These are phyloP conservation scores for Cecidostiba fungosa DNA, from an alignment of 2,888 invertebrate species.

Conservation along the genomic window DNA sequence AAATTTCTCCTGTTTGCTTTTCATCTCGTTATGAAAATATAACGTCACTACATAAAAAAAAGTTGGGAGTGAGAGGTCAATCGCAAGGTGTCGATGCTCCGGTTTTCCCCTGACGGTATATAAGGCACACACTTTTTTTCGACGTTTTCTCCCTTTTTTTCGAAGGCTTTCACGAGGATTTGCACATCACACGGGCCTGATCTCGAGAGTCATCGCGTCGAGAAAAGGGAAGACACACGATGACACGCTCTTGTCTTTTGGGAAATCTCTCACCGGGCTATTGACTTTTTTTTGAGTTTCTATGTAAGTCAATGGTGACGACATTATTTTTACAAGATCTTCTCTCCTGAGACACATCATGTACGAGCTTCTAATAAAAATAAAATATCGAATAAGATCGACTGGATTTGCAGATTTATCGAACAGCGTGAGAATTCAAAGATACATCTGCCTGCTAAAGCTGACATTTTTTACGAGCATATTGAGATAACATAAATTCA, in stretches of 20 bases:
- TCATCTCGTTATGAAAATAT: slow-evolving; percentile 47
- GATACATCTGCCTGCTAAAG: neutral
- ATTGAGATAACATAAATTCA: neutral
- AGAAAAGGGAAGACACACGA: neutral
- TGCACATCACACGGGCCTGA: neutral
- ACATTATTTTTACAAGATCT: slow-evolving; percentile 22
- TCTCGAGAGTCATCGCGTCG: neutral
- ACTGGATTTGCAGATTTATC: neutral
- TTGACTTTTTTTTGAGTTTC: neutral
- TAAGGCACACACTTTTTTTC: neutral
- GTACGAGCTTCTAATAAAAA: neutral
- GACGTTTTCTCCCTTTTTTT: neutral
- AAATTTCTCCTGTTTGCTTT: slow-evolving; percentile 11
- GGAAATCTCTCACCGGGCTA: slow-evolving; percentile 9
- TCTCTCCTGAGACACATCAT: neutral
- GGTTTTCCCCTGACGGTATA: neutral
- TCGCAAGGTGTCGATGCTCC: slow-evolving; percentile 2
- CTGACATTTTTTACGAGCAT: too few relatives aligned
- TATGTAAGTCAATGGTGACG: neutral
- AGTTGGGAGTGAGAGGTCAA: neutral
- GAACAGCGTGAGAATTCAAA: neutral
- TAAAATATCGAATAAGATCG: neutral
- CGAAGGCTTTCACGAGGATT: slow-evolving; percentile 25
- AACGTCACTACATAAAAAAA: neutral
- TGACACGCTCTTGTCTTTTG: slow-evolving; percentile 22